Conservation (phyloP, 1,140 invertebrate species). For the Hermetia illucens region DNA sequence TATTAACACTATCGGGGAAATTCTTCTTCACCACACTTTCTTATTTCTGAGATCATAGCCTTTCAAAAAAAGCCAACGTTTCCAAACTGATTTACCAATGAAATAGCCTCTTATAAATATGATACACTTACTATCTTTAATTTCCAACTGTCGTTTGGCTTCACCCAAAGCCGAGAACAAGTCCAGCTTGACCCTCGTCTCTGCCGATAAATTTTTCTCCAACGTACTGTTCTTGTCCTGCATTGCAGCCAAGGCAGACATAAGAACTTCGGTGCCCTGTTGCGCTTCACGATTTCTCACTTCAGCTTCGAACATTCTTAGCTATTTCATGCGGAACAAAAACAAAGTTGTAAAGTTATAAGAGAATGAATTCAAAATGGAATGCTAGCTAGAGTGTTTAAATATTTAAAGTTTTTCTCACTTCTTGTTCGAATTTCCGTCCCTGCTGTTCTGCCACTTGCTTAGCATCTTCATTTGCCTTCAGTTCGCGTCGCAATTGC, state of each 20-base stretch:
- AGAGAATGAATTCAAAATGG: background rate
- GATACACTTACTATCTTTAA: conserved; percentile 68
- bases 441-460: conserved; percentile 23
- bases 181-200: conserved; percentile 91
- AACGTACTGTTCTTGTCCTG: conserved; percentile 79
- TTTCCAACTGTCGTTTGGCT: conserved; percentile 82
- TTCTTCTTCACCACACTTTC: background rate
- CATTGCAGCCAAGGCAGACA: conserved; percentile 63
- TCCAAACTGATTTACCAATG: background rate
- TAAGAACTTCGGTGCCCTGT: conserved; percentile 65
- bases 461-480: conserved; percentile 50
- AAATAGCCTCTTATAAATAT: conserved; percentile 1
- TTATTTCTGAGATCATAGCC: background rate
- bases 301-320: conserved; percentile 23
- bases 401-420: conserved; percentile 5
- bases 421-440: conserved; percentile 26
- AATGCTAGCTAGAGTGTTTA: background rate
- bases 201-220: conserved; percentile 85
- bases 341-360: background rate
- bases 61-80: conserved; percentile 1
- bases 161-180: conserved; percentile 91
- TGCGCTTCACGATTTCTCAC: conserved; percentile 46
- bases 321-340: conserved; percentile 1
- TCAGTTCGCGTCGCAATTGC: conserved; percentile 57
- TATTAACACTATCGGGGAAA: too few species aligned